phyloP scores from a whole-genome alignment of 1,140 invertebrate species.

The Apis mellifera region Amel_HAv3.1 CM009934.2:3218001-3218500 shows the following conservation, averaged over 20 bases:
- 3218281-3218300: conserved; percentile 71
- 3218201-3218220: neutral
- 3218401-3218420: conserved; percentile 38
- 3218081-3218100: no score
- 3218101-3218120: no score
- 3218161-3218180: no score
- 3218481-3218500: neutral
- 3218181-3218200: no score
- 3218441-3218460: conserved; percentile 41
- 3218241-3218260: conserved; percentile 54
- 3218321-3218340: conserved; percentile 46
- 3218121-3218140: no score
- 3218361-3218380: conserved; percentile 49
- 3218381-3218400: conserved; percentile 67
- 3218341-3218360: conserved; percentile 61
- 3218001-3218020: conserved; percentile 63
- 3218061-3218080: neutral
- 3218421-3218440: conserved; percentile 16
- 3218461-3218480: conserved; percentile 41
- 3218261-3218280: conserved; percentile 70
- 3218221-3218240: conserved; percentile 1
- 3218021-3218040: conserved; percentile 25
- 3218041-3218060: conserved; percentile 42
- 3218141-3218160: no score
- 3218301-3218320: conserved; percentile 24